Evolutionary conservation across 2,888 invertebrate species (phyloP).

Genomic region (Oegoconia quadripuncta): DNA sequence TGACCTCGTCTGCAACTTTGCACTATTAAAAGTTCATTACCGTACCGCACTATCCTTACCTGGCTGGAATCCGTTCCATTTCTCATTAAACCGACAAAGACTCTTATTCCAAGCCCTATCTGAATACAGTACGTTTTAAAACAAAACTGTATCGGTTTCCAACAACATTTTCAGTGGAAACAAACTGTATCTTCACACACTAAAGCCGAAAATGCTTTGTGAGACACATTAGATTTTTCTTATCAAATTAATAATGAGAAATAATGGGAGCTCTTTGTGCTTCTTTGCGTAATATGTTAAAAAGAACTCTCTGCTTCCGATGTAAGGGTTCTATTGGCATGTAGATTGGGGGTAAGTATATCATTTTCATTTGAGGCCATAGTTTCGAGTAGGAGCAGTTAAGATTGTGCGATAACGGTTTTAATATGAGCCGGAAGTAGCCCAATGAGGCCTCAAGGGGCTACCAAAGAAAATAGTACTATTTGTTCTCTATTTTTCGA

Average conservation of each 20-base stretch:
- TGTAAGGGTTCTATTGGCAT: slow-evolving; percentile 43
- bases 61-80: slow-evolving; percentile 20
- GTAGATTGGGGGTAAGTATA: slow-evolving; percentile 50
- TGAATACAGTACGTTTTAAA: slow-evolving; percentile 39
- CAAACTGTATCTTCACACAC: neutral
- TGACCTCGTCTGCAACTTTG: too few species aligned
- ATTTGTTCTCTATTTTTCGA: slow-evolving; percentile 51
- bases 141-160: slow-evolving; percentile 28
- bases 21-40: neutral
- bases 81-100: slow-evolving; percentile 23
- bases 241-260: slow-evolving; percentile 74
- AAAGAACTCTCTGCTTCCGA: slow-evolving; percentile 24
- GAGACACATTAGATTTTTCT: slow-evolving; percentile 41
- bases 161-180: slow-evolving; percentile 14
- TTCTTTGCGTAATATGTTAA: slow-evolving; percentile 21
- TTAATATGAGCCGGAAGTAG: slow-evolving; percentile 76
- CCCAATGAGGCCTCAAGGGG: slow-evolving; percentile 43
- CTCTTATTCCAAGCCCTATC: slow-evolving; percentile 33
- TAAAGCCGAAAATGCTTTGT: slow-evolving; percentile 10
- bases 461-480: slow-evolving; percentile 56
- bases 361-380: slow-evolving; percentile 66
- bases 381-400: slow-evolving; percentile 74
- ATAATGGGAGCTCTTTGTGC: slow-evolving; percentile 43
- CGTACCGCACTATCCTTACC: slow-evolving; percentile 10
- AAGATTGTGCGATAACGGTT: slow-evolving; percentile 72